Base-by-base conservation (phyloP, 2,113 vertebrate species). In the Myiozetetes cayanensis region DNA sequence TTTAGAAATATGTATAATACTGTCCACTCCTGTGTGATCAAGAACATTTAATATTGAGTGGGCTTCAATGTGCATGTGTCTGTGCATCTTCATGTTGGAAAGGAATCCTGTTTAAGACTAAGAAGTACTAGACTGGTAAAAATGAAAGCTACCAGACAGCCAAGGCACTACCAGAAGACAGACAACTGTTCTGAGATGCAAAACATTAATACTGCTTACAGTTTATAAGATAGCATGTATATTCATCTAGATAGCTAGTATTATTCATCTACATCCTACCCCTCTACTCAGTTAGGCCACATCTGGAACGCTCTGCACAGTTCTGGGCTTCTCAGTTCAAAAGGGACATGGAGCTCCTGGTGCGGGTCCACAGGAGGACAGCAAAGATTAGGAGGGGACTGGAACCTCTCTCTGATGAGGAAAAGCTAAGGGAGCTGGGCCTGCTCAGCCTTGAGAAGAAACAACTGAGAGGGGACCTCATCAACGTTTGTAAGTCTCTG, bases 351-450 rank as follows among this genome's bases (percentile, higher is more conserved):
- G 46, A 14, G 10, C 8, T 46, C 20, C 23, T 39, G 46, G 37
- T n/a, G 7, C 2, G 2, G 33, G 28, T 74, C 37, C 46, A 67
- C 28, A 4, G 6, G n/a, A 68, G 39, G 7, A 21, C 20, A 12
- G 7, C 20, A 41, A 8, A 53, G 70, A 52, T 53, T 5, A 8
- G 12, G 46, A 10, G 33, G 12, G 8, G 13, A 39, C 24, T 12
- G 39, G 39, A 75, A 3, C 1, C 9, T 22, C 23, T 46, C 33
- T 53, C n/a, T 1, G 6, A 2, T 3, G n/a, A 46, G 61, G 61
- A 82, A n/a, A 89, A 24, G 28, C n/a, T 53, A 46, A 2, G 16
- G 39, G 77, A 67, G 6, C 2, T 67, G 77, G 28, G 37, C 5
- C 12, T 44, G 46, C 9, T 74, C 39, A n/a, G 37, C 46, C 28